Evolutionary conservation across 1,140 invertebrate species (phyloP).

Genomic region (Meloidogyne exigua): DNA sequence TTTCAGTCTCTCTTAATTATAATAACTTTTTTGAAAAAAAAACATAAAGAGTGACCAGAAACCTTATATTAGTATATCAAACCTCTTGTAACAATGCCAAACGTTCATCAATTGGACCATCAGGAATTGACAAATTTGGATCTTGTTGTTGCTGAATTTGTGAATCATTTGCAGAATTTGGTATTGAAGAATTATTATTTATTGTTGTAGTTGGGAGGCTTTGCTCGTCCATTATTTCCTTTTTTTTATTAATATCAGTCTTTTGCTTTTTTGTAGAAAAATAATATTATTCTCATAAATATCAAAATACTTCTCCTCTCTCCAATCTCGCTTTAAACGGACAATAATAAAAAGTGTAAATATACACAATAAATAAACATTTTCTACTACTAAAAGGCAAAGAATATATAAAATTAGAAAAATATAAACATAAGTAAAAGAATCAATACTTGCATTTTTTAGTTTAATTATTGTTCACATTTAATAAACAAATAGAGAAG

Average conservation of each 20-base stretch:
- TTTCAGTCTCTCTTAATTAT: no score
- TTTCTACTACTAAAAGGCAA: not conserved
- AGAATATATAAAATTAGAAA: not conserved
- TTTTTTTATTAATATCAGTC: not conserved
- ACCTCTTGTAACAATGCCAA: conserved; percentile 27
- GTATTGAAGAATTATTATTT: not conserved
- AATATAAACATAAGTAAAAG: not conserved
- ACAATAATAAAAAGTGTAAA: not conserved
- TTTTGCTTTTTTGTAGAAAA: not conserved
- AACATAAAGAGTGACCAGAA: no score
- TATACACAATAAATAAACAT: conserved; percentile 1
- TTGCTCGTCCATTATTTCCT: not conserved
- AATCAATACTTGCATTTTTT: conserved; percentile 5
- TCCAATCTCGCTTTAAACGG: conserved; percentile 2
- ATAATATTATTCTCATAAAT: not conserved
- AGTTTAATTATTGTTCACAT: not conserved
- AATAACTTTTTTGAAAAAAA: no score
- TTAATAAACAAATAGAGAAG: not conserved
- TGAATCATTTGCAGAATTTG: not conserved
- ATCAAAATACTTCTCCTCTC: not conserved
- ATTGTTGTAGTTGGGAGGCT: not conserved
- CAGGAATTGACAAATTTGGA: not conserved
- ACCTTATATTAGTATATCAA: no score
- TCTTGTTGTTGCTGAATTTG: conserved; percentile 7
- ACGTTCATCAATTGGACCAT: conserved; percentile 17